Evolutionary conservation across 2,797 vertebrate species (phyloP).

Genomic region (Dendrocincla fuliginosa): DNA sequence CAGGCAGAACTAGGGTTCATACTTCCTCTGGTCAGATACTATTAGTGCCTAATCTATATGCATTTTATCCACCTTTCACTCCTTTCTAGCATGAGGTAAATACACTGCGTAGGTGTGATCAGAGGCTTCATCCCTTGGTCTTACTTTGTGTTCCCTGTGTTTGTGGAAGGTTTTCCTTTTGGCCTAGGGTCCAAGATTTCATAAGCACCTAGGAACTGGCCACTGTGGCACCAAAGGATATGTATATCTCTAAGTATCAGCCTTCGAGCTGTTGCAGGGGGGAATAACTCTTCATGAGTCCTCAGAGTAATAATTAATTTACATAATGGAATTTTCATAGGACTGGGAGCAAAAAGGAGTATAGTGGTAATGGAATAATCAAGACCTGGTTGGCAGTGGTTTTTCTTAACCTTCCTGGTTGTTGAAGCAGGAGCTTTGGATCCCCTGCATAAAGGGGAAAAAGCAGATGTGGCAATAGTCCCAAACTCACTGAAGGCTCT

Average conservation of each 20-base stretch:
- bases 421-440: background rate
- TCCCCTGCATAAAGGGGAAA: accelerated
- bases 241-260: background rate
- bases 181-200: background rate
- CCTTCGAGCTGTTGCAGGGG: background rate
- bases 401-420: background rate
- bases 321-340: background rate
- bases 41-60: background rate
- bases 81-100: background rate
- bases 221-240: background rate
- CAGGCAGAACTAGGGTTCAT: background rate
- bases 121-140: background rate
- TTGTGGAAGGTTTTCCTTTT: background rate
- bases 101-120: background rate
- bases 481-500: background rate
- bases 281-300: background rate
- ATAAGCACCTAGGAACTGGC: background rate
- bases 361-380: background rate
- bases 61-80: background rate
- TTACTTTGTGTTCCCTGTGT: background rate
- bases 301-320: background rate
- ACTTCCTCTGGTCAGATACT: background rate
- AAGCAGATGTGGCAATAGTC: background rate
- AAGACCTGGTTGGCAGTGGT: background rate
- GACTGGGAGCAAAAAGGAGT: background rate